phyloP scores from a whole-genome alignment of 2,113 vertebrate species.

The Aramus guarauna region DNA sequence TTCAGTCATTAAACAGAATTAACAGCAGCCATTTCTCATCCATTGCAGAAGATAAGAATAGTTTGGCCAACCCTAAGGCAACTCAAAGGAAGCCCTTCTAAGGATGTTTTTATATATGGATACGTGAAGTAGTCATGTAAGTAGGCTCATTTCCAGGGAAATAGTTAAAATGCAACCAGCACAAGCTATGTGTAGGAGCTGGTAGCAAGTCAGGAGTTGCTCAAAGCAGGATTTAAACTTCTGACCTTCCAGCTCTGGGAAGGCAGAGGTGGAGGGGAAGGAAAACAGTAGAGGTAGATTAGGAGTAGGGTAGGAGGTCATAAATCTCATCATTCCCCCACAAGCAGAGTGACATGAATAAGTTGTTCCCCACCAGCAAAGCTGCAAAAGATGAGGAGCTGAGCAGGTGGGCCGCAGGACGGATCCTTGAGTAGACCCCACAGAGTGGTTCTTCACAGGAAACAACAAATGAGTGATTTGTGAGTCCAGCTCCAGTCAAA shows the following conservation, averaged over 20 bases:
- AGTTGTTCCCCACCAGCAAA: not conserved
- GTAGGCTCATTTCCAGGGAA: not conserved
- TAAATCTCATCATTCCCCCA: not conserved
- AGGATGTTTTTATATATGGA: not conserved
- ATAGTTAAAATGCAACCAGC: not conserved
- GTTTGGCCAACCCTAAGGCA: not conserved
- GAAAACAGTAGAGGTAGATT: not conserved
- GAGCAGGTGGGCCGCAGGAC: not conserved
- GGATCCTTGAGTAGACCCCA: accelerated
- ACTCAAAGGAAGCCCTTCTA: not conserved
- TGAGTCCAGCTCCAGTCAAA: not conserved
- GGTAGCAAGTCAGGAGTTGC: not conserved
- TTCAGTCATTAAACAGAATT: not conserved
- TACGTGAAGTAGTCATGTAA: not conserved
- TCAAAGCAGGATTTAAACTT: not conserved
- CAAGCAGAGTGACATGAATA: not conserved
- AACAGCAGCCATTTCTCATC: slow-evolving; percentile 5
- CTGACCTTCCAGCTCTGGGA: not conserved
- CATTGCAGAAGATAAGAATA: not conserved
- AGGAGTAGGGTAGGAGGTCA: not conserved
- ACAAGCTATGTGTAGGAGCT: not conserved
- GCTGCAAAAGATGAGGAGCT: not conserved
- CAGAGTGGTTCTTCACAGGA: not conserved
- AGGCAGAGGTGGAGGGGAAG: not conserved
- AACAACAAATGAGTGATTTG: not conserved